A percentile compares a stretch with the other conserved stretches of the same genome.
Evolutionary conservation across 2,797 vertebrate species (phyloP).

Genomic region (Orestias chungarensis): DNA sequence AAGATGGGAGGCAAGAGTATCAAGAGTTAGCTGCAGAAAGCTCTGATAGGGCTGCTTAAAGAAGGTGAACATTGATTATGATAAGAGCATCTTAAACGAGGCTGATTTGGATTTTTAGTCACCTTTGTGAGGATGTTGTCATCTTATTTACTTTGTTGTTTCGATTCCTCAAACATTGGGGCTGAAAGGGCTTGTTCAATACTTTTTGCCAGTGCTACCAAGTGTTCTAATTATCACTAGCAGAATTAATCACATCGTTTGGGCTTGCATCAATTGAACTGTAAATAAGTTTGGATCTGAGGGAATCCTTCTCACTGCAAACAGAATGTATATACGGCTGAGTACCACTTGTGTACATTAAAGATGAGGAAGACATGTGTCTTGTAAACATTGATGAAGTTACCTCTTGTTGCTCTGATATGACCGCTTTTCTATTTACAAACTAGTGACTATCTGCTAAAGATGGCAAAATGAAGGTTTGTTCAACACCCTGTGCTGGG

Average conservation of each 20-base stretch:
- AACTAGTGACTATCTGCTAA: too few species aligned
- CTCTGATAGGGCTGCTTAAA: constrained; percentile 19
- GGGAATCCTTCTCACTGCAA: background rate
- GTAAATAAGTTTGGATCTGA: background rate
- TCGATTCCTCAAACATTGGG: background rate
- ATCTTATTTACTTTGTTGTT: background rate
- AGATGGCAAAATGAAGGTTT: too few species aligned
- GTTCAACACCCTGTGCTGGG: too few species aligned
- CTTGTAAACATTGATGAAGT: background rate
- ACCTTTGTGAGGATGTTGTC: background rate
- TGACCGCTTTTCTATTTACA: too few species aligned
- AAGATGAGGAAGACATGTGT: background rate
- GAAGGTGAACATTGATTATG: constrained; percentile 1
- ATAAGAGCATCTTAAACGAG: background rate
- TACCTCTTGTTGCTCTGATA: too few species aligned
- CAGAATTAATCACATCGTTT: background rate
- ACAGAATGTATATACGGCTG: background rate
- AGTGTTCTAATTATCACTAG: background rate
- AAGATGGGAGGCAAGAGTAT: constrained; percentile 6
- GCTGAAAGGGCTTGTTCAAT: background rate
- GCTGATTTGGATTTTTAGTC: background rate
- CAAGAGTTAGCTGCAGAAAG: constrained; percentile 22
- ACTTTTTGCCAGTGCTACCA: background rate
- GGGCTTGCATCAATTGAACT: background rate
- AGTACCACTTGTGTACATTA: background rate